Evolutionary conservation across 2,797 vertebrate species (phyloP), one percentile per base, ranked within the genome.

Genomic region (Crocidura indochinensis): DNA sequence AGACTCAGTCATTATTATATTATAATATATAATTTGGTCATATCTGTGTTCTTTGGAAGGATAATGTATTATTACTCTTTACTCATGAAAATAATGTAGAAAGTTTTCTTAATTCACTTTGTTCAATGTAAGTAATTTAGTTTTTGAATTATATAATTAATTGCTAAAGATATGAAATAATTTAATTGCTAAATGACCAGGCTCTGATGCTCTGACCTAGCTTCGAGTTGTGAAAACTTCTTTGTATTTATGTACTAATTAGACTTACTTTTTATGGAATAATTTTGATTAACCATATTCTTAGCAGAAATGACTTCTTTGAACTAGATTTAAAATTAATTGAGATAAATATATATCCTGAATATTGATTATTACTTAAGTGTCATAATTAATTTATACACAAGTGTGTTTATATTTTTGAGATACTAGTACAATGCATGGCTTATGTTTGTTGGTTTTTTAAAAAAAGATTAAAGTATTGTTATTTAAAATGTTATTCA

Each of bases 211-310:
- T 80, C 86, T 68, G 14, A 38, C 38, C 38, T 38, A 38, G 38
- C 15, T n/a, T 12, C 56, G 14, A 80, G 4, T 6, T 79, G 62
- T 71, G 20, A 62, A 74, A 49, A 51, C 11, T 62, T 20, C 56
- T 12, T 67, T 1, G 56, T 78, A 17, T 51, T 51, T 51, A 51
- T 38, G 38, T 51, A 51, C 51, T 51, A 10, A 56, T 56, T 17
- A 17, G 49, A 8, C 68, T 29, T 81, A 1, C 77, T 67, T 2
- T 19, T 75, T 12, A 1, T 81, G 22, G n/a, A 6, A 60, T 51
- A n/a, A 10, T 87, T 84, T 94, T 79, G n/a, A 2, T 74, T 68
- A 17, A 46, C 14, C 74, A 10, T 79, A 62, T 80, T 74, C 44
- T 79, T 75, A 38, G 78, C 9, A 44, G 24, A 44, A 76, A 72